phyloP scores from a whole-genome alignment of 2,888 invertebrate species.

The Cacoxenus indagator region DNA sequence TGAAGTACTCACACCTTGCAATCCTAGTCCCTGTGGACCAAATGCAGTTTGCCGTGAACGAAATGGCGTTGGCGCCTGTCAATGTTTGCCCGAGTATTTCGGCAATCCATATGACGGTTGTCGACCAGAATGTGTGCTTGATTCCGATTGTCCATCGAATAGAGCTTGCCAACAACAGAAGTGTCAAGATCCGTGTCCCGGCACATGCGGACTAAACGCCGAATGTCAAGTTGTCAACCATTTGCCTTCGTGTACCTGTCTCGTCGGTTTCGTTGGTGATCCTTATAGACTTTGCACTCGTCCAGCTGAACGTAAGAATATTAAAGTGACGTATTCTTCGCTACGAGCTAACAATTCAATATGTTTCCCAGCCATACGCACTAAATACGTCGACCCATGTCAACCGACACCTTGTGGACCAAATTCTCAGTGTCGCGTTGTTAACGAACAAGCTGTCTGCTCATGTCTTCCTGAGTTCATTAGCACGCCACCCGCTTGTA shows the following conservation, averaged over 20 bases:
- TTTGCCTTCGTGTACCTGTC: slow-evolving; percentile 79
- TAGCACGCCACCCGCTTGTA: slow-evolving; percentile 82
- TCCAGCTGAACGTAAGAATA: slow-evolving; percentile 73
- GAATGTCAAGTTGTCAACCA: slow-evolving; percentile 82
- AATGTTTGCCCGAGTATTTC: slow-evolving; percentile 79
- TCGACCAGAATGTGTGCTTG: slow-evolving; percentile 81
- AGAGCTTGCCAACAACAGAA: slow-evolving; percentile 81
- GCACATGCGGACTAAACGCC: slow-evolving; percentile 82
- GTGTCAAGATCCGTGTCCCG: slow-evolving; percentile 85
- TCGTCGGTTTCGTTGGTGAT: slow-evolving; percentile 81
- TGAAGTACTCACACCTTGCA: slow-evolving; percentile 74
- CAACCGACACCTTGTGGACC: slow-evolving; percentile 82
- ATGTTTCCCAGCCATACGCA: slow-evolving; percentile 57
- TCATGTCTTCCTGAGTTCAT: slow-evolving; percentile 80
- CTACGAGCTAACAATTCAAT: slow-evolving; percentile 38
- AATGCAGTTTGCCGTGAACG: slow-evolving; percentile 81
- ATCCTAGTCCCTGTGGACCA: slow-evolving; percentile 77
- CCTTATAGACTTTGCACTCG: slow-evolving; percentile 77
- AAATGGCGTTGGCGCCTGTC: slow-evolving; percentile 77
- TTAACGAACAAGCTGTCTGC: slow-evolving; percentile 81
- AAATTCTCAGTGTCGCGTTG: slow-evolving; percentile 80
- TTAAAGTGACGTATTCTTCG: slow-evolving; percentile 11
- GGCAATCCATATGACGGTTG: slow-evolving; percentile 86
- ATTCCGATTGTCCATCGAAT: slow-evolving; percentile 80
- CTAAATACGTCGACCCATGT: slow-evolving; percentile 74